These are phyloP conservation scores for Brachyptera risi DNA, from an alignment of 2,888 invertebrate genomes.

Conservation along the genomic window DNA sequence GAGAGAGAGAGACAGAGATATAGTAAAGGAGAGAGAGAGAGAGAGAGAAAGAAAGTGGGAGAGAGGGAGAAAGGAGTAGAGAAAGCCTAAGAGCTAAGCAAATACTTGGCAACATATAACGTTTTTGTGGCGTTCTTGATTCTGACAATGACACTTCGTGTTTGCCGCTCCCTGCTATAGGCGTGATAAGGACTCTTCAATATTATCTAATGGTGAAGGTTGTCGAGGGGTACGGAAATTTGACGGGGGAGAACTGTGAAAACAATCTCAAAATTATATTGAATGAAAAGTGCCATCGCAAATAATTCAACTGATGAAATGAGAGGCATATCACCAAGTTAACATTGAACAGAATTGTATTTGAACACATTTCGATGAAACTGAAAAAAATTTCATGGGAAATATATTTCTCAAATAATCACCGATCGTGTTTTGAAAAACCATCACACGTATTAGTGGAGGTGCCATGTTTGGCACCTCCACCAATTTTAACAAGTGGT, in stretches of 20 bases:
- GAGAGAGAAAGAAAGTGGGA: conserved; percentile 23
- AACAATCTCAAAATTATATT: conserved; percentile 1
- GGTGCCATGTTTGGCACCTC: too few relatives aligned
- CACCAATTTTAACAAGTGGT: too few relatives aligned
- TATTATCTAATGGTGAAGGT: not conserved
- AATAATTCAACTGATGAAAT: not conserved
- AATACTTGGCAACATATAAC: conserved; percentile 4
- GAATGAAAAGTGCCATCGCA: conserved; percentile 1
- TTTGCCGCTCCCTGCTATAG: not conserved
- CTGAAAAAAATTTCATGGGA: too few relatives aligned
- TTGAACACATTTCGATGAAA: too few relatives aligned
- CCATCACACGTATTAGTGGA: too few relatives aligned
- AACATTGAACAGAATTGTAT: not conserved
- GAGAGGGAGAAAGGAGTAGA: conserved; percentile 13
- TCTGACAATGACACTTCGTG: not conserved
- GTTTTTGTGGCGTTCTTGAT: conserved; percentile 13
- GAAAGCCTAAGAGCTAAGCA: conserved; percentile 8
- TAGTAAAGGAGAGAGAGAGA: not conserved
- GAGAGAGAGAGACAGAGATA: too few relatives aligned
- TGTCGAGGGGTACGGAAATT: not conserved
- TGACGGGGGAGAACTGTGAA: not conserved
- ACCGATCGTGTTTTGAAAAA: too few relatives aligned
- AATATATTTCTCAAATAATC: too few relatives aligned
- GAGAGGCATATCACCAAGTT: not conserved
- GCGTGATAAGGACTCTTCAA: too few relatives aligned